A percentile compares a stretch with the other conserved stretches of the same genome.
Evolutionary conservation across 2,113 vertebrate genomes (phyloP).

Genomic region (Heterotis niloticus): DNA sequence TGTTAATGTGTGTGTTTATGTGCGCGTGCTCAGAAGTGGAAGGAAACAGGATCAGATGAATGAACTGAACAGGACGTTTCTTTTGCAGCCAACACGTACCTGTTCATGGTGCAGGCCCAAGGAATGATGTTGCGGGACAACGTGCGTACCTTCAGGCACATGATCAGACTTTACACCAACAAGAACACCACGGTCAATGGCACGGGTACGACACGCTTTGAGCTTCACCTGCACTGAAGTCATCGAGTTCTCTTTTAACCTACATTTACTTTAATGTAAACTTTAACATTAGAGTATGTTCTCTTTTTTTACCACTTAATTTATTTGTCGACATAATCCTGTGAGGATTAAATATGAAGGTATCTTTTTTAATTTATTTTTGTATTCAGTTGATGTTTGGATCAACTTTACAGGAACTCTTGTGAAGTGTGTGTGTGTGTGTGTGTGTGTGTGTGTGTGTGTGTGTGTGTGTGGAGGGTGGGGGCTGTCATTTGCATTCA

Average conservation of each 20-base stretch:
- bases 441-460: background rate
- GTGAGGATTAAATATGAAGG: too few species aligned
- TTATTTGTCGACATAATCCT: too few species aligned
- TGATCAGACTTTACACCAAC: slow-evolving; percentile 91
- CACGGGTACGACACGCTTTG: slow-evolving; percentile 67
- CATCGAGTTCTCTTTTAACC: too few species aligned
- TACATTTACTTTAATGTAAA: too few species aligned
- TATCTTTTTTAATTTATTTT: too few species aligned
- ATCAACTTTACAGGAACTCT: background rate
- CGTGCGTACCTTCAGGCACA: slow-evolving; percentile 89
- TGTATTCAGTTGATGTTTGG: too few species aligned
- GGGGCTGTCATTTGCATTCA: background rate
- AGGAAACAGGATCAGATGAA: background rate
- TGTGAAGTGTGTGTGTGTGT: background rate
- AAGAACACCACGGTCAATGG: slow-evolving; percentile 90
- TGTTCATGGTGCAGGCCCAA: slow-evolving; percentile 96
- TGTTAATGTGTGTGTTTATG: background rate
- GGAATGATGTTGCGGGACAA: slow-evolving; percentile 95
- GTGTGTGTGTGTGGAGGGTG: too few species aligned
- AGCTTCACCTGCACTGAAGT: background rate
- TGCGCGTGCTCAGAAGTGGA: background rate
- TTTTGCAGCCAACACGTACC: slow-evolving; percentile 86
- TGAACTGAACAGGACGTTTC: background rate
- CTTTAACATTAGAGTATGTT: too few species aligned
- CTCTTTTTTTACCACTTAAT: too few species aligned